phyloP scores from a whole-genome alignment of 1,140 invertebrate genomes.

The Drosophila takahashii region DNA sequence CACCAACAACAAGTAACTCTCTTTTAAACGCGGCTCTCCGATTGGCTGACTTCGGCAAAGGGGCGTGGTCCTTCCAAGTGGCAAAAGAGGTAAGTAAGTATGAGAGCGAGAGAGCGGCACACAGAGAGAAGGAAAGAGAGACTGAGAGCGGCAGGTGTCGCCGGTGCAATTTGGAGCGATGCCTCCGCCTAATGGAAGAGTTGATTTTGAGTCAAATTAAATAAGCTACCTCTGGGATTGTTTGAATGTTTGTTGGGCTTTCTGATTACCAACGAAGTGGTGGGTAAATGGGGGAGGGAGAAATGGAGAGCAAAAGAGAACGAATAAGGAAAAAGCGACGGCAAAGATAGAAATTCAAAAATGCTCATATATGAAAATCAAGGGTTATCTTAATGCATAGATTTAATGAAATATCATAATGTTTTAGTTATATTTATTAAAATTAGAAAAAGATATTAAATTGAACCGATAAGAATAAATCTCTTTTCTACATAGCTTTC shows the following conservation, averaged over 20 bases:
- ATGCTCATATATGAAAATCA: background rate
- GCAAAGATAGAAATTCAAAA: slow-evolving; percentile 8
- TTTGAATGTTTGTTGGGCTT: slow-evolving; percentile 39
- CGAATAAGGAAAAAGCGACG: slow-evolving; percentile 25
- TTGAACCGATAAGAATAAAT: no score
- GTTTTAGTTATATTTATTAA: no score
- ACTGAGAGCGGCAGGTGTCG: slow-evolving; percentile 60
- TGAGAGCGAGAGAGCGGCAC: slow-evolving; percentile 6
- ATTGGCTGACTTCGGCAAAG: slow-evolving; percentile 43
- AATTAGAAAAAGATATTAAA: background rate
- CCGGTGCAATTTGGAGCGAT: slow-evolving; percentile 57
- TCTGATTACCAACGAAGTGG: slow-evolving; percentile 31
- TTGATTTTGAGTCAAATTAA: slow-evolving; percentile 54
- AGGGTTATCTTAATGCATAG: no score
- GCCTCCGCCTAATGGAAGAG: slow-evolving; percentile 58
- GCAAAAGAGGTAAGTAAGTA: background rate
- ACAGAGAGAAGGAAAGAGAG: background rate
- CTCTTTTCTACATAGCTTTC: no score
- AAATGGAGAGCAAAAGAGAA: background rate
- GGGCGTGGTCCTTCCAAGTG: slow-evolving; percentile 42
- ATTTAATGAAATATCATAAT: no score
- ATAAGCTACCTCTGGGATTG: slow-evolving; percentile 44
- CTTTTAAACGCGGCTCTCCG: slow-evolving; percentile 3
- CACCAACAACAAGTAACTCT: slow-evolving; percentile 4
- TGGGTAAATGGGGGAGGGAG: background rate